Base-by-base conservation (phyloP, 30 jellyfish, hydroid and myxozoan genomes). In the Turritopsis dohrnii region DNA sequence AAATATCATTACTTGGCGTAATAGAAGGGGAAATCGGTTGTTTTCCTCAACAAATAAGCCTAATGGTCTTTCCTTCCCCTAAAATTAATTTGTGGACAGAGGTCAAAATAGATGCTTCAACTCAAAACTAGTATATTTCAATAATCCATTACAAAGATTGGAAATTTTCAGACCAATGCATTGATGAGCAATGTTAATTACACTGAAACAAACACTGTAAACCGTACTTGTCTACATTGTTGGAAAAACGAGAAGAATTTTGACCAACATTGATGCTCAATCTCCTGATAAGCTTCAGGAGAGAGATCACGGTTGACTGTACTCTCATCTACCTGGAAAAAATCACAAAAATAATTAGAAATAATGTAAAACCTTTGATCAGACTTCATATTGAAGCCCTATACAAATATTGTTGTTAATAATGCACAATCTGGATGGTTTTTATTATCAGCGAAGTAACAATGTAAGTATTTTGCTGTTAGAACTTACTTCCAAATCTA, bases 261-360 rank as follows among this genome's bases (percentile, higher is more conserved):
- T 72, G 92, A 82, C 99, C 99, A 94, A 69, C 99, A 89, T 71
- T 94, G 97, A 74, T 72, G 71, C 53, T 94, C 95, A 17, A 94
- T 53, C 22, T 66, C 73, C 84, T 80, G 87, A 26, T 80, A 83
- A 65, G 87, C 99, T 16, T 77, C 91, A 22, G 74, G 87, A 23
- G 74, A 92, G 19, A 86, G 81, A 8, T 89, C 97, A 22, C 73
- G 30, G 54, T 88, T 90, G 28, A 81, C 30, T 18, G 83, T 81
- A 65, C 30, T 85, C 7, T 87, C 83, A 80, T 74, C 93, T 66
- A 93, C 74, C 98, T 93, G 66, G 17, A 28, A 23, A 8, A 65
- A 81, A 81, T 22, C 21, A 53, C 21, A 13, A 41, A 41, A 41
- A 41, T 13, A 41, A 3, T 5, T 41, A 41, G 60, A 41, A n/a